Conservation (phyloP, 2,888 invertebrate species). For the Ypsolopha scabrella region DNA sequence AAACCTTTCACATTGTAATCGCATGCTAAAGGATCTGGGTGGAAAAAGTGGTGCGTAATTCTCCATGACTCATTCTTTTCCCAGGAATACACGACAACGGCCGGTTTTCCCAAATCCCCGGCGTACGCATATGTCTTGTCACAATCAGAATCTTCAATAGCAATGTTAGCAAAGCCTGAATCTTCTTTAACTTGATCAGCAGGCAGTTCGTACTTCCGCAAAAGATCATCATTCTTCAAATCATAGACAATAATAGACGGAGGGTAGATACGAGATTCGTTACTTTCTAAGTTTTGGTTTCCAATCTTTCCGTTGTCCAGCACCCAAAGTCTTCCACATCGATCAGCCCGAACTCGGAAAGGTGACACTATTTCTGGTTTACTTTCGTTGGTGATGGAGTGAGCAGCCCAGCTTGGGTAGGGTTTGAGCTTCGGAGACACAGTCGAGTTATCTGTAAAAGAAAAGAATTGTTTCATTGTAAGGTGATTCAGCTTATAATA, state of each 20-base stretch:
- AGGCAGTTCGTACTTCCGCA: slow-evolving; percentile 77
- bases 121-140: slow-evolving; percentile 79
- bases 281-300: slow-evolving; percentile 46
- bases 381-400: slow-evolving; percentile 64
- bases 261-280: slow-evolving; percentile 58
- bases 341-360: slow-evolving; percentile 79
- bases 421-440: slow-evolving; percentile 80
- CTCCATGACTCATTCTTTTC: slow-evolving; percentile 79
- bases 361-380: slow-evolving; percentile 80
- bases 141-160: slow-evolving; percentile 80
- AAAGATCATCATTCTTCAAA: slow-evolving; percentile 75
- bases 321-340: slow-evolving; percentile 83
- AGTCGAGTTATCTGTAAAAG: slow-evolving; percentile 71
- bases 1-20: slow-evolving; percentile 79
- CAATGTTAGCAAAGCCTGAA: slow-evolving; percentile 81
- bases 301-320: slow-evolving; percentile 79
- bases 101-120: slow-evolving; percentile 77
- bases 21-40: slow-evolving; percentile 78
- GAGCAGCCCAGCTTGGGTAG: slow-evolving; percentile 84
- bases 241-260: slow-evolving; percentile 80
- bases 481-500: no score
- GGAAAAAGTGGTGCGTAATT: slow-evolving; percentile 77
- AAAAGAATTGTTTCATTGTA: neutral
- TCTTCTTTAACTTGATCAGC: slow-evolving; percentile 73
- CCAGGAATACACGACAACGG: slow-evolving; percentile 82